Evolutionary conservation across 2,797 vertebrate species (phyloP).

Genomic region (Typhlichthys subterraneus): DNA sequence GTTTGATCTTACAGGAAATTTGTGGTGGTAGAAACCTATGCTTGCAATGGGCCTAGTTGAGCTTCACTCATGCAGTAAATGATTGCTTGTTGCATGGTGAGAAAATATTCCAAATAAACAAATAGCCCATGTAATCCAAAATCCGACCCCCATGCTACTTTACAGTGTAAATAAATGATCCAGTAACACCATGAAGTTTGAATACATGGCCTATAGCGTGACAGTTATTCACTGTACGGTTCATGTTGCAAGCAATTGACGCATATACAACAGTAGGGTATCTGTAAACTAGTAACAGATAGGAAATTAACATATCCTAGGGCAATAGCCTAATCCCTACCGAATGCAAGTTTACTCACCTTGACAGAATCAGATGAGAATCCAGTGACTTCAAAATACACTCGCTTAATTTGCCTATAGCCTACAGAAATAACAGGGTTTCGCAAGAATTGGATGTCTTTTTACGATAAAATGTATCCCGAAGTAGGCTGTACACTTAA

Average conservation of each 20-base stretch:
- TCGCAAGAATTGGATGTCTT: background rate
- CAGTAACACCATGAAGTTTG: too few relatives aligned
- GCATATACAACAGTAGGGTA: background rate
- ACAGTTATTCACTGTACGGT: too few relatives aligned
- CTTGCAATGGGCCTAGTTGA: background rate
- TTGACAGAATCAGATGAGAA: constrained; percentile 35
- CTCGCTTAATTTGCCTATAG: background rate
- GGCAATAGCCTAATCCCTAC: background rate
- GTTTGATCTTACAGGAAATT: constrained; percentile 5
- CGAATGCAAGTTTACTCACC: constrained; percentile 48
- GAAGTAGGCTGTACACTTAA: constrained; percentile 21
- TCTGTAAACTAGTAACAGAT: background rate
- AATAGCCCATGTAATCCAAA: background rate
- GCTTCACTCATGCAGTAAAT: constrained; percentile 5
- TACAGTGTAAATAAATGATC: background rate
- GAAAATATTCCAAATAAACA: constrained; percentile 6
- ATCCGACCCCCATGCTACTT: background rate
- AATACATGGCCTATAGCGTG: too few relatives aligned
- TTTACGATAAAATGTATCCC: background rate
- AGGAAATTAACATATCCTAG: background rate
- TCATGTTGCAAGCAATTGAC: too few relatives aligned
- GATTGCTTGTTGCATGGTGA: background rate
- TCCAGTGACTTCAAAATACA: constrained; percentile 5
- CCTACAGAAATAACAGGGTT: too few relatives aligned
- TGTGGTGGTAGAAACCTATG: background rate